Conservation (phyloP, 2,113 vertebrate genomes). For the Emydura subglobosa region DNA sequence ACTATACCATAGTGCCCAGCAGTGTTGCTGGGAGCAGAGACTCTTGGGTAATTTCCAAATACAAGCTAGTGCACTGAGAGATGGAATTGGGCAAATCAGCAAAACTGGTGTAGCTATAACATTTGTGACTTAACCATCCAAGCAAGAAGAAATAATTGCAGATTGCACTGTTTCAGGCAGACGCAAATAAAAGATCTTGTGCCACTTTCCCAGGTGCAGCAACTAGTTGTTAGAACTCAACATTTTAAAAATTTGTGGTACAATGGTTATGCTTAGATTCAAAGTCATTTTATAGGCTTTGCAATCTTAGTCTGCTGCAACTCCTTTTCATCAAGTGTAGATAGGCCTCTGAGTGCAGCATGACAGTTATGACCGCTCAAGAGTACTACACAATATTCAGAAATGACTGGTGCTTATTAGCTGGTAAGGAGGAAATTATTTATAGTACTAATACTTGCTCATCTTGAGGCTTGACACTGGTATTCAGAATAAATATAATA, state of each 20-base stretch:
- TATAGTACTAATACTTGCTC: neutral
- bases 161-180: neutral
- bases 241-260: neutral
- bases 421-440: neutral
- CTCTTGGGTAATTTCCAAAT: neutral
- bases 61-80: neutral
- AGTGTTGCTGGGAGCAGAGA: neutral
- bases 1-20: neutral
- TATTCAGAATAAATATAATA: neutral
- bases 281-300: conserved; percentile 1
- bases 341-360: neutral
- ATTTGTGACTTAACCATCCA: neutral
- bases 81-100: neutral
- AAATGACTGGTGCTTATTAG: neutral
- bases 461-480: neutral
- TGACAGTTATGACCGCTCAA: neutral
- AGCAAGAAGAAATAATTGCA: neutral
- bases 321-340: neutral
- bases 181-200: neutral
- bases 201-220: neutral
- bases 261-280: neutral
- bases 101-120: neutral
- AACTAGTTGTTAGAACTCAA: neutral
- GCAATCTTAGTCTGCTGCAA: neutral
- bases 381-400: neutral